Conservation (phyloP, 1,140 invertebrate genomes). For the Nylanderia fulva region DNA sequence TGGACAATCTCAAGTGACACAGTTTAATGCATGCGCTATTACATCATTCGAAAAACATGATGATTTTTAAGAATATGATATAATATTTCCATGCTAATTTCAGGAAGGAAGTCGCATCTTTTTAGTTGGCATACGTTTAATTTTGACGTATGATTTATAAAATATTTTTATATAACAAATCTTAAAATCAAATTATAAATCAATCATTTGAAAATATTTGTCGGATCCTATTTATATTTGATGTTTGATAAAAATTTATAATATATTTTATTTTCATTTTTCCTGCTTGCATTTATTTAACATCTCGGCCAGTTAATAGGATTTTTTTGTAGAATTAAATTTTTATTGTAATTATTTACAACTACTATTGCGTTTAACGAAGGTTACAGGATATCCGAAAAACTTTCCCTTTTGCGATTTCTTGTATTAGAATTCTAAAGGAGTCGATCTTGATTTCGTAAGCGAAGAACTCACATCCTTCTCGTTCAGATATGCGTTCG, state of each 20-base stretch:
- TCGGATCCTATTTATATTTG: not conserved
- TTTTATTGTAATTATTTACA: not conserved
- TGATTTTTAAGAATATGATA: not conserved
- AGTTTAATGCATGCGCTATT: not conserved
- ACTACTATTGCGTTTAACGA: not conserved
- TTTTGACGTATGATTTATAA: constrained; percentile 21
- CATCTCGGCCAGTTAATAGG: not conserved
- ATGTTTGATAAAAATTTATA: constrained; percentile 3
- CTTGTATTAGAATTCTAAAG: not conserved
- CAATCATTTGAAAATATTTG: constrained; percentile 39
- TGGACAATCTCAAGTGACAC: too few relatives aligned
- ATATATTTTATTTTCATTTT: not conserved
- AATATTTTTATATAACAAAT: too few relatives aligned
- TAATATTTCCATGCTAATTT: not conserved
- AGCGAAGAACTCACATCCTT: not conserved
- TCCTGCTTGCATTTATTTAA: not conserved
- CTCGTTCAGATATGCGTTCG: not conserved
- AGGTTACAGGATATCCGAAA: not conserved
- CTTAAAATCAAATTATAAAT: too few relatives aligned
- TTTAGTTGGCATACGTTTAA: not conserved
- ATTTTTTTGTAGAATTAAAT: not conserved
- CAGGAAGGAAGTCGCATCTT: not conserved
- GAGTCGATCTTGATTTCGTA: not conserved
- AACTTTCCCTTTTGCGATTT: not conserved
- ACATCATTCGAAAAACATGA: not conserved